Conservation (phyloP, 2,113 vertebrate genomes). For the Bos javanicus region DNA sequence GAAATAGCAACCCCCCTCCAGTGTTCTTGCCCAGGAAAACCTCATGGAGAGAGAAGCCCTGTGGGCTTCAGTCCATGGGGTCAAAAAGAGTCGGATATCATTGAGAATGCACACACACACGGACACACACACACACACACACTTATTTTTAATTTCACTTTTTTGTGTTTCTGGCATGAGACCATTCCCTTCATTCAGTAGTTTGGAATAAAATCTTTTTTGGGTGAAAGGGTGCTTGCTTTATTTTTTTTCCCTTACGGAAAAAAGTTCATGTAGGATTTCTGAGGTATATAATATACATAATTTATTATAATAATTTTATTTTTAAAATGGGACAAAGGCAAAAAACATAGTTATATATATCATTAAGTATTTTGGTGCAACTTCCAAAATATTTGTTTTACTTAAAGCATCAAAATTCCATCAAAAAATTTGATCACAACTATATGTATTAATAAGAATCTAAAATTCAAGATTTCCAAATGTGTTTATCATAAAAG, state of each 20-base stretch:
- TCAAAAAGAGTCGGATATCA: not conserved
- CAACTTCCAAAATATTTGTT: not conserved
- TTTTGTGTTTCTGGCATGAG: not conserved
- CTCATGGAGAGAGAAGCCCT: not conserved
- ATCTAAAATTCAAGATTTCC: not conserved
- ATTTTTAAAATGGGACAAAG: not conserved
- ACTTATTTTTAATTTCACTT: not conserved
- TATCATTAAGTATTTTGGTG: not conserved
- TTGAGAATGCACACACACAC: rapidly evolving
- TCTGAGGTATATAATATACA: not conserved
- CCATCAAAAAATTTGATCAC: not conserved
- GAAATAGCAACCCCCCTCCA: not conserved
- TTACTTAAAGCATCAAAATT: not conserved
- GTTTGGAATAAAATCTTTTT: not conserved
- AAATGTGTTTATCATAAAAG: not conserved
- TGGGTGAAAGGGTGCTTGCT: rapidly evolving
- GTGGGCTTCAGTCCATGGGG: not conserved
- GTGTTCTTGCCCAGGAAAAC: not conserved
- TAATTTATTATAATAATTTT: not conserved
- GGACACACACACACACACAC: not conserved
- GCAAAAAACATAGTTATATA: not conserved
- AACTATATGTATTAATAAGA: not conserved
- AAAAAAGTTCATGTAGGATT: not conserved
- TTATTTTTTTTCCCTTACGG: not conserved
- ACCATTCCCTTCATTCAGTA: not conserved